These are phyloP conservation scores for Philereme transversata DNA, from an alignment of 2,888 invertebrate genomes.

Conservation along the genomic window DNA sequence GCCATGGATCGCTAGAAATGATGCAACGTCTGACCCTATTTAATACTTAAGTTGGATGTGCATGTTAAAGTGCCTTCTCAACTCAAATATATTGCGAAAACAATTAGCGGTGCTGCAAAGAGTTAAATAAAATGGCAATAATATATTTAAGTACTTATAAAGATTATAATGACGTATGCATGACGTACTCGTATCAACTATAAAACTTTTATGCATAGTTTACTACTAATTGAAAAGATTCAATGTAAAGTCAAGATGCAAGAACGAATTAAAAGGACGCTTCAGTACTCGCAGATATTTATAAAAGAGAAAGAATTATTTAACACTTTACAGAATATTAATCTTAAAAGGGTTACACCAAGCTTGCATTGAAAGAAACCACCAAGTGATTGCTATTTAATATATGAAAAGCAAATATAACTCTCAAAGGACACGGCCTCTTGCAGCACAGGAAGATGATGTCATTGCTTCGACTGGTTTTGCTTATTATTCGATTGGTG, in stretches of 20 bases:
- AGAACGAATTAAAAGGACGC: too few relatives aligned
- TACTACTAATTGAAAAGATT: too few relatives aligned
- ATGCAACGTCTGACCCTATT: constrained; percentile 40
- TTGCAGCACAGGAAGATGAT: constrained; percentile 77
- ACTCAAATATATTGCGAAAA: constrained; percentile 10
- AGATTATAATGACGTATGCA: too few relatives aligned
- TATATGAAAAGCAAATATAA: constrained; percentile 35
- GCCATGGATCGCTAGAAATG: constrained; percentile 41
- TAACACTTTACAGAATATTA: too few relatives aligned
- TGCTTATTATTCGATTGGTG: constrained; percentile 74
- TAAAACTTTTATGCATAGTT: too few relatives aligned
- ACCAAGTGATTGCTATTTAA: constrained; percentile 3
- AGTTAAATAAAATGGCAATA: too few relatives aligned
- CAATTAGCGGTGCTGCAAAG: too few relatives aligned
- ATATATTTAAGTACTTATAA: too few relatives aligned
- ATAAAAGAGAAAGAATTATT: neutral
- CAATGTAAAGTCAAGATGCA: too few relatives aligned
- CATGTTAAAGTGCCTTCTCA: neutral
- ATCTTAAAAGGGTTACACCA: too few relatives aligned
- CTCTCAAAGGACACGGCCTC: constrained; percentile 70
- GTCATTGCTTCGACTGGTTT: constrained; percentile 80
- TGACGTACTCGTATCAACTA: too few relatives aligned
- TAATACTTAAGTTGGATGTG: constrained; percentile 20
- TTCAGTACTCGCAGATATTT: too few relatives aligned
- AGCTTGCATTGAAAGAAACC: neutral